A percentile compares a stretch with the other conserved stretches of the same genome.
Conservation (phyloP, 1,140 invertebrate species). For the Brachionus asplanchnoidis region DNA sequence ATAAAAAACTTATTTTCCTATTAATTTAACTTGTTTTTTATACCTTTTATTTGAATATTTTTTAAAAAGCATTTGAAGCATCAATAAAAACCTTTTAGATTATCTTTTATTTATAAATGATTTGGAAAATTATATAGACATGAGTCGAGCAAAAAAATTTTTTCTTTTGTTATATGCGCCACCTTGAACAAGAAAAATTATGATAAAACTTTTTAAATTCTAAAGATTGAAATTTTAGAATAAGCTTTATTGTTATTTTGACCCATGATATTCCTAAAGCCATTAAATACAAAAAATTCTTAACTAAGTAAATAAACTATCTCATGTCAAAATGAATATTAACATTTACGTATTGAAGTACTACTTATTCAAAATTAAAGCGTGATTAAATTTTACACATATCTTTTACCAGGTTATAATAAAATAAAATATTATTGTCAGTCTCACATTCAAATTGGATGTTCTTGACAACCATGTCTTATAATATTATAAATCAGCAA, state of each 20-base stretch:
- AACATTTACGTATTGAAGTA: too few species aligned
- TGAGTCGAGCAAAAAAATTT: slow-evolving; percentile 91
- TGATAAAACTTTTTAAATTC: slow-evolving; percentile 62
- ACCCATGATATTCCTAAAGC: slow-evolving; percentile 89
- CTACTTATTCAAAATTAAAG: too few species aligned
- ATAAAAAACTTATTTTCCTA: not conserved
- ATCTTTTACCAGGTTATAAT: too few species aligned
- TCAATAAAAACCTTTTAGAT: not conserved
- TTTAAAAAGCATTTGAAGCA: too few species aligned
- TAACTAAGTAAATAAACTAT: slow-evolving; percentile 86
- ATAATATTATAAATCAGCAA: too few species aligned
- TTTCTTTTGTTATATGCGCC: slow-evolving; percentile 97
- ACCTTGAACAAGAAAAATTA: slow-evolving; percentile 63
- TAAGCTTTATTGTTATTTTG: slow-evolving; percentile 91
- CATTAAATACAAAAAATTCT: slow-evolving; percentile 85
- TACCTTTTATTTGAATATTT: not conserved
- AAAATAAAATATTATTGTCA: too few species aligned
- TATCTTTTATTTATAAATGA: not conserved
- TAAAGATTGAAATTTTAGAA: slow-evolving; percentile 65
- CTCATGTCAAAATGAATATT: too few species aligned
- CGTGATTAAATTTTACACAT: too few species aligned
- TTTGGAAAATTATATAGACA: slow-evolving; percentile 61
- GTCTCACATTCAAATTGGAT: too few species aligned
- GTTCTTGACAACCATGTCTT: too few species aligned
- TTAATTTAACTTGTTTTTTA: not conserved